Conservation (phyloP, 2,113 vertebrate species). For the Mesocricetus auratus region DNA sequence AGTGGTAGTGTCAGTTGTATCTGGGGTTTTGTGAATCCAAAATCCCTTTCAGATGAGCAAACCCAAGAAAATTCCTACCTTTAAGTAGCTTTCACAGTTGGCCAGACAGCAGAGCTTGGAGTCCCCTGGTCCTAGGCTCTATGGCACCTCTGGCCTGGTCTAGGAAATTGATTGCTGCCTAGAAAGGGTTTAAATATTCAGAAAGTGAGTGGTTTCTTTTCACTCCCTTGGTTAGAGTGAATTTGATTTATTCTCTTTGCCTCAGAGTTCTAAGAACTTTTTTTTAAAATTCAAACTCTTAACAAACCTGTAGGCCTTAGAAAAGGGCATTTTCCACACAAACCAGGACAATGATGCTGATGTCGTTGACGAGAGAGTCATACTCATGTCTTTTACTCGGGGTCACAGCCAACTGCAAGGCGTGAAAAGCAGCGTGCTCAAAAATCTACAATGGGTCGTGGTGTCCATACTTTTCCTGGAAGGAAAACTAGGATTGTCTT, state of each 20-base stretch:
- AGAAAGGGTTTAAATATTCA: slow-evolving; percentile 45
- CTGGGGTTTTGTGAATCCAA: background rate
- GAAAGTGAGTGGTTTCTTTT: slow-evolving; percentile 25
- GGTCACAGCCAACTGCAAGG: background rate
- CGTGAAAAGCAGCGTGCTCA: background rate
- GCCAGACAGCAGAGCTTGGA: background rate
- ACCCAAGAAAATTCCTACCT: background rate
- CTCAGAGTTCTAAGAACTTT: background rate
- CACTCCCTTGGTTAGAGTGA: background rate
- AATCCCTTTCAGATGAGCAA: slow-evolving; percentile 41
- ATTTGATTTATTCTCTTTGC: slow-evolving; percentile 32
- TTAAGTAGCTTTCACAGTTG: slow-evolving; percentile 58
- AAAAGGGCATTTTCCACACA: slow-evolving; percentile 5
- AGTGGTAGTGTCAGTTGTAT: background rate
- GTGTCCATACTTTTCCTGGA: background rate
- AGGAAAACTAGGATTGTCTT: background rate
- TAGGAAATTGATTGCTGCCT: background rate
- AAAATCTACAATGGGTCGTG: background rate
- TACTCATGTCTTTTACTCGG: background rate
- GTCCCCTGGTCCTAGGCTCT: background rate
- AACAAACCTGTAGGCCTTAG: background rate
- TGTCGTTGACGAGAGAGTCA: background rate
- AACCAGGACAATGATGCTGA: background rate
- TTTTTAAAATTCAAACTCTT: background rate
- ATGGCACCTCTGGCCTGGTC: background rate